Evolutionary conservation across 2,797 vertebrate species (phyloP).

Genomic region (Hydrolagus colliei): DNA sequence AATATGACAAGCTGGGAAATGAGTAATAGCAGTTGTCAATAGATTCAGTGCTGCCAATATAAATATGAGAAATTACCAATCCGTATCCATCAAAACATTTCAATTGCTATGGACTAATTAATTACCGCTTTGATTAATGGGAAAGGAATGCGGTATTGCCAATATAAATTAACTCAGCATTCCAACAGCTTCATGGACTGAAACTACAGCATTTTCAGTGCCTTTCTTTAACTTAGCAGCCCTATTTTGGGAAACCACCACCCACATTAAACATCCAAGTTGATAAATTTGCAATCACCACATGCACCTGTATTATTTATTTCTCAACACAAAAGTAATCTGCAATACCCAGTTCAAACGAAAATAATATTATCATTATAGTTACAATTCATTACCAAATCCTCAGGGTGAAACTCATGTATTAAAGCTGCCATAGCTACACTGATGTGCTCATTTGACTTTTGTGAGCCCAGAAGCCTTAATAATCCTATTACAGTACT

Average conservation of each 20-base stretch:
- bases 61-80: constrained; percentile 52
- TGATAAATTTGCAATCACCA: neutral
- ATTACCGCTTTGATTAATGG: constrained; percentile 45
- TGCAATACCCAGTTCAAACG: constrained; percentile 1
- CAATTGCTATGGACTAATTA: constrained; percentile 45
- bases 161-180: constrained; percentile 4
- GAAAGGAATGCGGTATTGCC: constrained; percentile 36
- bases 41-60: constrained; percentile 48
- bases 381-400: neutral
- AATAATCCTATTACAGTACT: too few species aligned
- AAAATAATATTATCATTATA: neutral
- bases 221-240: neutral
- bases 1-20: constrained; percentile 36
- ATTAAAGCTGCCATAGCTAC: neutral
- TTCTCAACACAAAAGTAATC: neutral
- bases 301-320: neutral
- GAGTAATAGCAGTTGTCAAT: constrained; percentile 44
- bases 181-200: neutral
- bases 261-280: neutral
- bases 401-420: neutral
- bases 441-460: neutral
- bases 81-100: constrained; percentile 48
- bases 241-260: neutral
- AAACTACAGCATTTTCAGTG: neutral
- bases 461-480: neutral